Conservation (phyloP, 2,888 invertebrate species). For the Meandrusa payeni region DNA sequence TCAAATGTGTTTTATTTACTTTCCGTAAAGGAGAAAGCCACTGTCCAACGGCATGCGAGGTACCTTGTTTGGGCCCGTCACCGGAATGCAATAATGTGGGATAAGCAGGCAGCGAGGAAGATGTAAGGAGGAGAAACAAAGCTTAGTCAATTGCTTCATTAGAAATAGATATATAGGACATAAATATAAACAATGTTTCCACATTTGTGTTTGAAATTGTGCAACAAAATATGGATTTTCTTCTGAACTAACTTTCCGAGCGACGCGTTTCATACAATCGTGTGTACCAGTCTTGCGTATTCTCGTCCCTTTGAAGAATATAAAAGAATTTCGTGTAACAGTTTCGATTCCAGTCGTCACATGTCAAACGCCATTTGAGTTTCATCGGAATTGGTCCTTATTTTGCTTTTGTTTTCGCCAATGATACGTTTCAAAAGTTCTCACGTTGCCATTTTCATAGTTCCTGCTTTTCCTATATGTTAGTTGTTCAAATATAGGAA, state of each 20-base stretch:
- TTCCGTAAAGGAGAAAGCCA: no score
- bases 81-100: no score
- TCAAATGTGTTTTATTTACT: no score
- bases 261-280: slow-evolving; percentile 10
- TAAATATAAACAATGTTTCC: no score
- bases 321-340: slow-evolving; percentile 33
- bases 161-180: no score
- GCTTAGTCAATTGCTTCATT: no score
- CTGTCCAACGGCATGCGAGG: no score
- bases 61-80: no score
- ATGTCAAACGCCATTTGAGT: slow-evolving; percentile 41
- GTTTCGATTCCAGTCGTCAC: slow-evolving; percentile 39
- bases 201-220: slow-evolving; percentile 10
- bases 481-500: no score
- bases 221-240: slow-evolving; percentile 11
- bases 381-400: slow-evolving; percentile 35
- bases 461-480: slow-evolving; percentile 27
- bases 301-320: slow-evolving; percentile 30
- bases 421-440: slow-evolving; percentile 24
- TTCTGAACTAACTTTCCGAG: slow-evolving; percentile 8
- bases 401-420: slow-evolving; percentile 34
- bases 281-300: slow-evolving; percentile 30
- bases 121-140: no score
- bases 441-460: slow-evolving; percentile 25
- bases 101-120: no score